phyloP scores from a whole-genome alignment of 2,113 vertebrate species.

The Chamaetylas fuelleborni region DNA sequence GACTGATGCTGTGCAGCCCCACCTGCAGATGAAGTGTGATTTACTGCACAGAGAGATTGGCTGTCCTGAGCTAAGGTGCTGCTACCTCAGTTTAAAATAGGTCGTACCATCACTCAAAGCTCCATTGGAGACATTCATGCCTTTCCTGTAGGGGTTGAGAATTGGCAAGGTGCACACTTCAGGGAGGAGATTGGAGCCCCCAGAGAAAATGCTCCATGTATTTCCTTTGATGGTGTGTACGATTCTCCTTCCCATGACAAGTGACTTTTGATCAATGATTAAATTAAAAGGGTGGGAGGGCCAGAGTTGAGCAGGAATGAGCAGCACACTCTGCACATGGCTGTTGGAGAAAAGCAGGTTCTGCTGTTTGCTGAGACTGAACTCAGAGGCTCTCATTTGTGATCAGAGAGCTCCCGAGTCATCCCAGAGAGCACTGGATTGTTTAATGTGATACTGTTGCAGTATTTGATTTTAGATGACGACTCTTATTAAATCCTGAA shows the following conservation, averaged over 20 bases:
- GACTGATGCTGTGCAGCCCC: neutral
- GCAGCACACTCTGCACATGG: fast-evolving
- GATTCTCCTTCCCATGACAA: neutral
- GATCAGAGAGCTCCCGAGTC: neutral
- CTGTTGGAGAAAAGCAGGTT: neutral
- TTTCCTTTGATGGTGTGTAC: neutral
- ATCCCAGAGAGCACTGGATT: neutral
- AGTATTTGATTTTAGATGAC: neutral
- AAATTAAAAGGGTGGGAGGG: neutral
- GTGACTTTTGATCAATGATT: neutral
- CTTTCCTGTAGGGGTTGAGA: neutral
- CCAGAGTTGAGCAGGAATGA: neutral
- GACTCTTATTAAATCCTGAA: neutral
- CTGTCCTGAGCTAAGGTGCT: neutral
- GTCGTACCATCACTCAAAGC: neutral
- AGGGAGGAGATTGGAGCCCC: neutral
- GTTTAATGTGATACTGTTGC: neutral
- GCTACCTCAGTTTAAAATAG: neutral
- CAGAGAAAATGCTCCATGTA: neutral
- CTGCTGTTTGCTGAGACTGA: neutral
- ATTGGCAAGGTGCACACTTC: neutral
- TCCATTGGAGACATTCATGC: neutral
- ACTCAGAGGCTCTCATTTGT: neutral
- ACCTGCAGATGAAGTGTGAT: neutral
- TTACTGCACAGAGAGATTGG: neutral